Conservation (phyloP, 2,113 vertebrate species). For the Apteryx mantelli region DNA sequence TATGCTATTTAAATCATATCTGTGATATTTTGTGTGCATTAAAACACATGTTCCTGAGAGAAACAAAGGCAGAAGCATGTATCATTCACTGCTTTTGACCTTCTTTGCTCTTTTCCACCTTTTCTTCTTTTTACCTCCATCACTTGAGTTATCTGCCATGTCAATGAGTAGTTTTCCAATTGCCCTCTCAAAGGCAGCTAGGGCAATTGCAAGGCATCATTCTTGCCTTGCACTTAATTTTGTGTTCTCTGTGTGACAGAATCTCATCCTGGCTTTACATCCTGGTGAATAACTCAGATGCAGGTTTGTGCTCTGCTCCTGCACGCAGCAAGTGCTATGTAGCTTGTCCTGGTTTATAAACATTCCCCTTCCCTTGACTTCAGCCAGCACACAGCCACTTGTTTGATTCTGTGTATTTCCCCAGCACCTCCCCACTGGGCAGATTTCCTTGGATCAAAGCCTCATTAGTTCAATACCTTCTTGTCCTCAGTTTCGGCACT, state of each 20-base stretch:
- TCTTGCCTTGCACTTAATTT: neutral
- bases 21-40: neutral
- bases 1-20: neutral
- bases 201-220: neutral
- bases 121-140: neutral
- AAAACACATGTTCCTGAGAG: neutral
- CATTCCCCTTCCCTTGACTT: constrained; percentile 2
- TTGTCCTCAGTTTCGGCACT: neutral
- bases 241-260: neutral
- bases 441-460: constrained; percentile 55
- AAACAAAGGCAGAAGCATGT: neutral
- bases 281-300: neutral
- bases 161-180: neutral
- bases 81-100: neutral
- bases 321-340: neutral
- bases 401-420: neutral
- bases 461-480: neutral
- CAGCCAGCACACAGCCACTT: rapidly evolving
- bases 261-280: neutral
- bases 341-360: constrained; percentile 37
- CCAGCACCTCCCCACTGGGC: neutral
- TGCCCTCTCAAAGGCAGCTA: neutral
- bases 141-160: neutral
- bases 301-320: neutral
- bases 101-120: neutral